Base-by-base conservation (phyloP, 1,140 invertebrate genomes). In the Drosophila saltans region DNA sequence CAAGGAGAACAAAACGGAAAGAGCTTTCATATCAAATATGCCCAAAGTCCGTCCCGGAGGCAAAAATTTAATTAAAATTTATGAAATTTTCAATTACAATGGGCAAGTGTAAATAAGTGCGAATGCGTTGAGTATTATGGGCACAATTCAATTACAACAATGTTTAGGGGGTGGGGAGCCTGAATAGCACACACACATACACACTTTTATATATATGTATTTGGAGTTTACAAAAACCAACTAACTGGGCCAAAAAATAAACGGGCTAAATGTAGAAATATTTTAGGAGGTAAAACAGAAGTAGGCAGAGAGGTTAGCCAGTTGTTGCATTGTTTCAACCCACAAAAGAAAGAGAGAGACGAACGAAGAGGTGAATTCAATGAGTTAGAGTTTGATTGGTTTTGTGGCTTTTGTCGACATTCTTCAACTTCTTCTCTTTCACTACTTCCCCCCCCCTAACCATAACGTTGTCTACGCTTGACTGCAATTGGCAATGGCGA, bases 91-190 rank as follows among this genome's bases (percentile, higher is more conserved):
- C 67, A 82, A 79, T 82, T 71, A 82, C 80, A 63, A 76, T 36
- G 52, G 67, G 60, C 76, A 78, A 72, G 72, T 73, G 73, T 80
- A 77, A 77, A 75, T 82, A 80, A 80, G 62, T 76, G 66, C 62
- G 62, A 67, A 59, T 75, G 70, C 70, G 70, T 36, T 59, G 57
- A 61, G 63, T 39, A 72, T 64, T 76, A 60, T 56, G 69, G 45
- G 66, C 73, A 77, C 78, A 85, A 81, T 81, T 86, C 69, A 89
- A 89, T 80, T 83, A 83, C 76, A 81, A 64, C 67, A 78, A 56
- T 66, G 28, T 40, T 69, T 59, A 55, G 40, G 58, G 61, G 74
- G 6, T 6, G 28, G 28, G 28, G 28, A 30, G 28, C 45, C 72
- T 28, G 65, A 68, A 67, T 36, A 79, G 66, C 24, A 55, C 60